Percentiles rank a stretch among this genome's conserved stretches.
These are phyloP conservation scores for Tamandua tetradactyla DNA, from an alignment of 2,797 vertebrate species.

Conservation along the genomic window DNA sequence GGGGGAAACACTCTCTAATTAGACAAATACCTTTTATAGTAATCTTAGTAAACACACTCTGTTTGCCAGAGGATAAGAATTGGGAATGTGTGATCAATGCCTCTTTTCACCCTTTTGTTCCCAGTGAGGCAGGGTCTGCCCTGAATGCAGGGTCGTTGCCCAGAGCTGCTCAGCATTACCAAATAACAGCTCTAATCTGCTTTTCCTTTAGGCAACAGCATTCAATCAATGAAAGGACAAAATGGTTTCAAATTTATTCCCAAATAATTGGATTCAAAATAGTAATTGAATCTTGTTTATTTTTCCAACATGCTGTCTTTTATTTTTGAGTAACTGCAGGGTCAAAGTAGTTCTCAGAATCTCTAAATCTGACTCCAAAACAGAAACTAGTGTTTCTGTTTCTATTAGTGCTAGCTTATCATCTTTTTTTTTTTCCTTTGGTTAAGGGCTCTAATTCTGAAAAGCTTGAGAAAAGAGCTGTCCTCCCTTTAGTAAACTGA, in stretches of 20 bases:
- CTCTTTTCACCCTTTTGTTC: slow-evolving; percentile 59
- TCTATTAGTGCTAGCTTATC: slow-evolving; percentile 42
- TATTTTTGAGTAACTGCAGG: slow-evolving; percentile 44
- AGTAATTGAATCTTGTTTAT: slow-evolving; percentile 71
- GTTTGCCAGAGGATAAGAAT: slow-evolving; percentile 60
- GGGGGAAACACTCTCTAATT: slow-evolving; percentile 68
- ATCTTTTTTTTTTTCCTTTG: slow-evolving; percentile 39
- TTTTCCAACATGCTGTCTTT: slow-evolving; percentile 52
- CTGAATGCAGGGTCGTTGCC: slow-evolving; percentile 62
- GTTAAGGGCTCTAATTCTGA: slow-evolving; percentile 39
- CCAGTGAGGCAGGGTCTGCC: slow-evolving; percentile 41
- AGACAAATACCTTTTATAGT: slow-evolving; percentile 73
- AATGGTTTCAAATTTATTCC: slow-evolving; percentile 36
- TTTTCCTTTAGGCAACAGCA: slow-evolving; percentile 65
- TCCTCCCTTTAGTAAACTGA: slow-evolving; percentile 22
- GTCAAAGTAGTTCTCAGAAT: slow-evolving; percentile 61
- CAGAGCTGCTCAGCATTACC: slow-evolving; percentile 64
- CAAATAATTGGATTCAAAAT: slow-evolving; percentile 69
- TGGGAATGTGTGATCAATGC: slow-evolving; percentile 54
- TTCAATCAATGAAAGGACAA: slow-evolving; percentile 66
- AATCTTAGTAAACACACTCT: slow-evolving; percentile 66
- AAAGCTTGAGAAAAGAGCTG: slow-evolving; percentile 49
- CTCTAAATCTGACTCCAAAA: slow-evolving; percentile 55
- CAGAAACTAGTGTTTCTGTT: slow-evolving; percentile 52
- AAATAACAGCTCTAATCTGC: slow-evolving; percentile 62